Evolutionary conservation across 2,113 vertebrate species (phyloP), one percentile per base, ranked within the genome.

Genomic region (Sorex fumeus): DNA sequence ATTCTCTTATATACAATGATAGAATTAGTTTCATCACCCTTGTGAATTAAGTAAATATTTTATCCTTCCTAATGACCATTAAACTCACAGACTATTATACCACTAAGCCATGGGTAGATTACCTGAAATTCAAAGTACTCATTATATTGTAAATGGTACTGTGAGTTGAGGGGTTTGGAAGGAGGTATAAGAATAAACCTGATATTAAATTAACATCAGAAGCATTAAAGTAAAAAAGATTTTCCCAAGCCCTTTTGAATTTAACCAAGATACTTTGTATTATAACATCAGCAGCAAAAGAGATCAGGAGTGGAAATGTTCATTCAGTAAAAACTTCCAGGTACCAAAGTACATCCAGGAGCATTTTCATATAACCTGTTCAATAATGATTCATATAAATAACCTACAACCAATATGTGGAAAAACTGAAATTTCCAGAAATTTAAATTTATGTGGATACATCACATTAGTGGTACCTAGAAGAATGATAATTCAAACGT

Each of bases 91-190:
- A 87, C 18, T 40, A 80, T 53, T 69, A 69, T 13, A 72, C 2
- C 21, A 86, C 60, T 69, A 45, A 85, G 66, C 71, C 71, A 62
- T 36, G 13, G 67, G 71, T 23, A 62, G 28, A 85, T 43, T 76
- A 89, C 4, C 57, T 89, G n/a, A 92, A 89, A 81, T 86, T 89
- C 43, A 92, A 93, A 82, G 67, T 34, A 89, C 2, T 64, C 11
- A 36, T n/a, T 82, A 77, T 34, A 13, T 25, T 82, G 40, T 78
- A 76, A 84, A 8, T 57, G 28, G 60, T 27, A 9, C 21, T 28
- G 8, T 15, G 7, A 89, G 12, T 53, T 77, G 19, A 77, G 28
- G 13, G 12, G 9, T 47, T 67, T 60, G 25, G 18, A 64, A 87
- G 71, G 28, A 79, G 13, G 25, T 93, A 91, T 85, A 70, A 80